Percentiles rank a stretch among this genome's conserved stretches.
Evolutionary conservation across 1,140 invertebrate species (phyloP).

Genomic region (Musca vetustissima): DNA sequence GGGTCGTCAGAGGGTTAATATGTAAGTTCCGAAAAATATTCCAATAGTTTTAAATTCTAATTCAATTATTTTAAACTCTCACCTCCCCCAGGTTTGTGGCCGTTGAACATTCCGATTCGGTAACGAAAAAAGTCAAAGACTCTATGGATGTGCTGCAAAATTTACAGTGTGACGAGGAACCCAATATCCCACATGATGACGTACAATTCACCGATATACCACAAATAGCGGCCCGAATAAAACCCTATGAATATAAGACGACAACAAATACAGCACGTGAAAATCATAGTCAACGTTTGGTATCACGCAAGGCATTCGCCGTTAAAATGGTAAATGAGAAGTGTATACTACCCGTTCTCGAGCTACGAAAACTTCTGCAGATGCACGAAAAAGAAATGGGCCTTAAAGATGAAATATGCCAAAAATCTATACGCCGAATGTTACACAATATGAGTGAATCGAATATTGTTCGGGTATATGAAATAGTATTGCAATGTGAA

Average conservation of each 20-base stretch:
- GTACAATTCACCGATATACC: conserved; percentile 31
- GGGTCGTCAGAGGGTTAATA: conserved; percentile 39
- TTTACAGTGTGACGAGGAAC: conserved; percentile 40
- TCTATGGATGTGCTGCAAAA: conserved; percentile 19
- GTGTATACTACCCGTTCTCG: conserved; percentile 31
- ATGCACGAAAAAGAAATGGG: conserved; percentile 32
- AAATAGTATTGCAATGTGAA: conserved; percentile 34
- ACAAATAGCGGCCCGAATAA: conserved; percentile 32
- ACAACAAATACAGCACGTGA: conserved; percentile 33
- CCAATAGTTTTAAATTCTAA: no score
- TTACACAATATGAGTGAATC: conserved; percentile 33
- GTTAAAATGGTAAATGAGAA: conserved; percentile 34
- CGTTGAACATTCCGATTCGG: background rate
- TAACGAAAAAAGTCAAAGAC: conserved; percentile 23
- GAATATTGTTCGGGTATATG: conserved; percentile 37
- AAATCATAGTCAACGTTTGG: conserved; percentile 5
- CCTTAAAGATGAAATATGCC: conserved; percentile 37
- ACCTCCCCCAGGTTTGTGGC: conserved; percentile 21
- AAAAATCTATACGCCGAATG: conserved; percentile 41
- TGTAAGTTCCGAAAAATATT: conserved; percentile 11
- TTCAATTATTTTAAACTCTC: background rate
- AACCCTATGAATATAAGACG: conserved; percentile 15
- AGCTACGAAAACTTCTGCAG: conserved; percentile 29
- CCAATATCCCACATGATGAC: conserved; percentile 8
- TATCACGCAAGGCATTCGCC: conserved; percentile 5